Evolutionary conservation across 2,888 invertebrate genomes (phyloP), one percentile per base, ranked within the genome.

Genomic region (Dryocosmus kuriphilus): DNA sequence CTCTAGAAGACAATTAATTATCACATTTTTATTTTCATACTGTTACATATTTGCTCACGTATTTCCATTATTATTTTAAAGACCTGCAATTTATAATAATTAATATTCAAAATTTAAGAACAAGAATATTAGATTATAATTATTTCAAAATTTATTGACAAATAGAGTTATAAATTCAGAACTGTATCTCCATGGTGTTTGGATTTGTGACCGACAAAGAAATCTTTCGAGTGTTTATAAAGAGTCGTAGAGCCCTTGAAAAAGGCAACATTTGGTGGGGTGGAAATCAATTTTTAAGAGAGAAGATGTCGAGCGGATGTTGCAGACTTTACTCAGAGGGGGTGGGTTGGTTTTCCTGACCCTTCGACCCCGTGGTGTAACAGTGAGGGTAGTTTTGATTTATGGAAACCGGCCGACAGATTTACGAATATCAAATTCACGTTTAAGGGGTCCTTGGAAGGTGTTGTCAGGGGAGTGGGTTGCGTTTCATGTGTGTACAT

Each of bases 391-490:
- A 87, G 89, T 90, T 90, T 90, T 91, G 90, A 91, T 90, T 91
- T 90, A 91, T 89, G 88, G 88, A 85, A 86, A 88, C 86, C 88
- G 87, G 87, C 88, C 88, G 89, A 86, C 88, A 90, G 90, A 90
- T 91, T 91, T 91, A 90, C 90, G 90, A 89, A 91, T 90, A 90
- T 90, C 89, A 90, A 90, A 90, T 90, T 88, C 89, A 82, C 89
- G 89, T 91, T 90, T 87, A 87, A 88, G 83, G 82, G 84, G 76
- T 80, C 78, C 51, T 71, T 62, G 80, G 78, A 82, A 80, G 80
- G 80, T 81, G 80, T 81, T 81, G 80, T 81, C 77, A 77, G 79
- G 80, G 81, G 79, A 77, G 79, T 73, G 51, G 74, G 78, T 78
- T 82, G 57, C 77, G 80, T 81, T 86, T 85, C 85, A 82, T 81